phyloP scores from a whole-genome alignment of 2,888 invertebrate species.

The Leptura quadrifasciata region DNA sequence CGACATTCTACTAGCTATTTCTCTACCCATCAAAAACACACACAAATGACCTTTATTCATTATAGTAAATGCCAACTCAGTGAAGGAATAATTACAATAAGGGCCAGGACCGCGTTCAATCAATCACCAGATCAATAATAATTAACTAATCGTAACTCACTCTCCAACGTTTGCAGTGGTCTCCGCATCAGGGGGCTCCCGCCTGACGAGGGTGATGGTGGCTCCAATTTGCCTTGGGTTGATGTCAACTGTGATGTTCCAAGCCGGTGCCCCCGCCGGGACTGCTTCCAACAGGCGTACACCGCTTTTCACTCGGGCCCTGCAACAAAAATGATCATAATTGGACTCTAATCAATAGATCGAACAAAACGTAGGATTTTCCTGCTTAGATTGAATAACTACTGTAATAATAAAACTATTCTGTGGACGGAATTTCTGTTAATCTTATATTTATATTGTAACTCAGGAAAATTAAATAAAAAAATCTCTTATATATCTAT shows the following conservation, averaged over 20 bases:
- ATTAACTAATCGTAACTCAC: conserved; percentile 60
- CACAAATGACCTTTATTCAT: not conserved
- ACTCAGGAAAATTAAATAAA: too few relatives aligned
- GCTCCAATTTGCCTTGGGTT: conserved; percentile 91
- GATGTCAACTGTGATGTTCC: conserved; percentile 92
- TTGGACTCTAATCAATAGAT: not conserved
- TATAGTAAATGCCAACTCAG: conserved; percentile 7
- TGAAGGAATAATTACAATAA: not conserved
- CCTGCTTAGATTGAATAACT: not conserved
- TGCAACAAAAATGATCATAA: conserved; percentile 71
- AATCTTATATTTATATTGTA: too few relatives aligned
- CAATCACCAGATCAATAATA: conserved; percentile 26
- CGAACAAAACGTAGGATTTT: not conserved
- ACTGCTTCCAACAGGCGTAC: conserved; percentile 80
- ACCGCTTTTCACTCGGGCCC: conserved; percentile 93
- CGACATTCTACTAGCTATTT: not conserved
- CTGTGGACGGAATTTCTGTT: too few relatives aligned
- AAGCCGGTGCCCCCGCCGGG: conserved; percentile 71
- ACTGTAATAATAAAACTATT: too few relatives aligned
- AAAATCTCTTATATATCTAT: too few relatives aligned
- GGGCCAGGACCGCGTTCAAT: not conserved
- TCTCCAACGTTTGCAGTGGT: conserved; percentile 60
- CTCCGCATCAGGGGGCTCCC: conserved; percentile 74
- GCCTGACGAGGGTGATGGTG: conserved; percentile 89
- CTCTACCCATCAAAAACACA: not conserved